phyloP scores from a whole-genome alignment of 1,140 invertebrate species.

The Pachyrhynchus sulphureomaculatus region DNA sequence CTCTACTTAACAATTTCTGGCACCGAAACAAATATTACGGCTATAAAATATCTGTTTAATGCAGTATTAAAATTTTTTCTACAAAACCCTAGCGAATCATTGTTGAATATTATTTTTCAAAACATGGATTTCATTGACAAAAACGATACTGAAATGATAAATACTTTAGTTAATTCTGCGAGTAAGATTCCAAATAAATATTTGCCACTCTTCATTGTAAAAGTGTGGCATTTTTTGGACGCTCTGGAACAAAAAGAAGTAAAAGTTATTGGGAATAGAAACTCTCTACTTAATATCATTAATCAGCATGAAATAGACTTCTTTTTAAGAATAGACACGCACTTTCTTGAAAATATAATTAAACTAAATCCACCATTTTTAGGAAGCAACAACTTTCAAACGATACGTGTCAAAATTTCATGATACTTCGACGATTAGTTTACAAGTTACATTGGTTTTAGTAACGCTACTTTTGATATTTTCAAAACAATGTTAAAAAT shows the following conservation, averaged over 20 bases:
- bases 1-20: neutral
- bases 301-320: neutral
- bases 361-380: no score
- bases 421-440: no score
- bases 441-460: no score
- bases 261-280: neutral
- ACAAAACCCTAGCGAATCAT: conserved; percentile 5
- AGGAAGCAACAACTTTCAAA: no score
- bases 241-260: neutral
- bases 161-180: neutral
- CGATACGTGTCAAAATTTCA: no score
- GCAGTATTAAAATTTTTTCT: conserved; percentile 12
- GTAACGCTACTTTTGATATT: no score
- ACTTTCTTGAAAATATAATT: neutral
- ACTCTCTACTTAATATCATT: neutral
- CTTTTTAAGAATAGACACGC: neutral
- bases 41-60: conserved; percentile 5
- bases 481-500: no score
- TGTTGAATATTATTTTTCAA: neutral
- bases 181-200: conserved; percentile 1
- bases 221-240: conserved; percentile 4
- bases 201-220: neutral
- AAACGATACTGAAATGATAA: conserved; percentile 6
- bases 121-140: conserved; percentile 5
- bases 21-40: conserved; percentile 8